phyloP scores from a whole-genome alignment of 2,797 vertebrate species.

The Dicrostonyx torquatus region DNA sequence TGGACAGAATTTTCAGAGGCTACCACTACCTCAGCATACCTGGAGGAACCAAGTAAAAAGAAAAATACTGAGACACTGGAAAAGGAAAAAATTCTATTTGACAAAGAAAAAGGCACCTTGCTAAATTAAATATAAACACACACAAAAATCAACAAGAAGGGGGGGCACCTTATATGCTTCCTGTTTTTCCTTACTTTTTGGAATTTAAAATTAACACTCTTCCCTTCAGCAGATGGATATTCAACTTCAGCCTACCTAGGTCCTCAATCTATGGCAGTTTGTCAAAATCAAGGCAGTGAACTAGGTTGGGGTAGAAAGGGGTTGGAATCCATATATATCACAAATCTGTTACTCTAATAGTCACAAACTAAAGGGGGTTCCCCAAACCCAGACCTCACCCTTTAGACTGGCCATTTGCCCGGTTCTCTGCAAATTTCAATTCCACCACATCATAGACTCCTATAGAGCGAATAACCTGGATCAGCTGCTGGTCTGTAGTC shows the following conservation, averaged over 20 bases:
- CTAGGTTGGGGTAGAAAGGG: neutral
- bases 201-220: constrained; percentile 32
- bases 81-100: constrained; percentile 5
- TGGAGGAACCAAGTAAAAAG: constrained; percentile 72
- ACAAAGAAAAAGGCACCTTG: neutral
- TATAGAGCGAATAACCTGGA: constrained; percentile 88
- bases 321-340: constrained; percentile 49
- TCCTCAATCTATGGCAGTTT: neutral
- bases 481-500: constrained; percentile 95
- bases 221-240: neutral
- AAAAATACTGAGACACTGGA: neutral
- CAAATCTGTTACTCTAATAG: neutral
- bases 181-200: neutral
- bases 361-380: constrained; percentile 39
- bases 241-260: neutral
- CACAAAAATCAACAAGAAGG: neutral
- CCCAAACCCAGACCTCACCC: constrained; percentile 88
- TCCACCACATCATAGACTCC: constrained; percentile 94
- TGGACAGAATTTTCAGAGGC: constrained; percentile 93
- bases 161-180: neutral
- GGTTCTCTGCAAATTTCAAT: constrained; percentile 95
- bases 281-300: constrained; percentile 28
- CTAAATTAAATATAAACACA: neutral
- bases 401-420: constrained; percentile 96
- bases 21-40: constrained; percentile 95